Conservation (phyloP, 2,888 invertebrate genomes). For the Rotaria sp. region DNA sequence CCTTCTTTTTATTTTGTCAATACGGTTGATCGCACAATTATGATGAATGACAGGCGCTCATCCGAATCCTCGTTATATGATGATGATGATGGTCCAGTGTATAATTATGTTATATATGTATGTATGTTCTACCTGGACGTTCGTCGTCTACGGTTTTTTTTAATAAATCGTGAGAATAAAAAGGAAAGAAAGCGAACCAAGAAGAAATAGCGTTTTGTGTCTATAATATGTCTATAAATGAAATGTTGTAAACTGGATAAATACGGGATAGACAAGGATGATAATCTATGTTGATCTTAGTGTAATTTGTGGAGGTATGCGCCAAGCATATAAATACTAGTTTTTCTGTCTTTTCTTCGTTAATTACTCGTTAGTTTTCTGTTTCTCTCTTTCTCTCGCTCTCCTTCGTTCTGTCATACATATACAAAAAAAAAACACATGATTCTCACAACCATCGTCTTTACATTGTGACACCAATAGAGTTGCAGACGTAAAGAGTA, state of each 20-base stretch:
- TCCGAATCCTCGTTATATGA: background rate
- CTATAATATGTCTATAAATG: background rate
- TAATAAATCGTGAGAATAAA: background rate
- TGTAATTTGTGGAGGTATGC: background rate
- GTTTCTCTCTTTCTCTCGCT: background rate
- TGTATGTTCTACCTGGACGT: background rate
- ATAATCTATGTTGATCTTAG: background rate
- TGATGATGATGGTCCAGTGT: background rate
- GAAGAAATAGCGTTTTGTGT: background rate
- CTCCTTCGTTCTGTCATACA: background rate
- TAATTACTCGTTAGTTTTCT: background rate
- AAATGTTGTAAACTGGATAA: background rate
- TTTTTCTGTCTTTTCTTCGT: background rate
- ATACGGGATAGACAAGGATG: background rate
- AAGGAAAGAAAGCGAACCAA: background rate
- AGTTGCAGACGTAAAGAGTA: background rate
- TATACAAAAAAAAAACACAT: background rate
- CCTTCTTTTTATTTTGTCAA: background rate
- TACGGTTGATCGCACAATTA: slow-evolving; percentile 19
- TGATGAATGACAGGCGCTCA: background rate
- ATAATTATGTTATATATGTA: background rate
- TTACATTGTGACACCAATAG: background rate
- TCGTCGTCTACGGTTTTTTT: background rate
- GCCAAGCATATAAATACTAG: background rate
- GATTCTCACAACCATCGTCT: background rate